Evolutionary conservation across 1,140 invertebrate genomes (phyloP).

Genomic region (Octopus bimaculoides): DNA sequence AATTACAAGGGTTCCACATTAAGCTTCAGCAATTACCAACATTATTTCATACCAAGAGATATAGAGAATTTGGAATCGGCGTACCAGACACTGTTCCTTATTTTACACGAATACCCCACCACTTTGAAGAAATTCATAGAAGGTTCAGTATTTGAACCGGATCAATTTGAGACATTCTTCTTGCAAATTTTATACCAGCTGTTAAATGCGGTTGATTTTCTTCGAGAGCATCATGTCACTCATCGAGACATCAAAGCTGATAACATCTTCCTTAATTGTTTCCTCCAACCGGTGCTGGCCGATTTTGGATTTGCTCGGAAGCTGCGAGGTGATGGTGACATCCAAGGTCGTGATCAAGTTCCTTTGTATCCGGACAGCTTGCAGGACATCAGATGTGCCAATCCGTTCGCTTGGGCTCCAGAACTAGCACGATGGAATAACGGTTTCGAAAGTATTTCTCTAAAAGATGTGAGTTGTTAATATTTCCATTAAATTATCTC

Average conservation of each 20-base stretch:
- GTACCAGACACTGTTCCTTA: slow-evolving; percentile 28
- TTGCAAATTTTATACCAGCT: slow-evolving; percentile 34
- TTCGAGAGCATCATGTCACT: slow-evolving; percentile 26
- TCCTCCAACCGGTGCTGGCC: slow-evolving; percentile 30
- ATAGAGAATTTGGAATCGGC: slow-evolving; percentile 34
- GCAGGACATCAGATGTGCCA: slow-evolving; percentile 21
- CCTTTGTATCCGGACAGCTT: slow-evolving; percentile 1
- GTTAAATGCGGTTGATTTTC: slow-evolving; percentile 25
- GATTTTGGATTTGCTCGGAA: slow-evolving; percentile 26
- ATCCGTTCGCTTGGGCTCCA: slow-evolving; percentile 28
- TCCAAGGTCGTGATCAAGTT: background rate
- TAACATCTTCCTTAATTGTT: slow-evolving; percentile 33
- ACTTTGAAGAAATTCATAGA: slow-evolving; percentile 31
- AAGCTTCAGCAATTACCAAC: slow-evolving; percentile 24
- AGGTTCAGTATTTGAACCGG: slow-evolving; percentile 14
- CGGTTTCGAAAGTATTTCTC: background rate
- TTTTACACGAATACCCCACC: slow-evolving; percentile 30
- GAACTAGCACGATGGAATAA: slow-evolving; percentile 20
- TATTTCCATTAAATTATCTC: background rate
- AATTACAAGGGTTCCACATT: slow-evolving; percentile 28
- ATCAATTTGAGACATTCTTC: slow-evolving; percentile 23
- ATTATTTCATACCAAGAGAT: slow-evolving; percentile 20
- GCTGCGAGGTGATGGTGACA: slow-evolving; percentile 7
- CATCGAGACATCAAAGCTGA: slow-evolving; percentile 38
- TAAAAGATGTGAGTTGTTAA: background rate